Evolutionary conservation across 2,113 vertebrate species (phyloP).

Genomic region (Hemibagrus wyckioides): DNA sequence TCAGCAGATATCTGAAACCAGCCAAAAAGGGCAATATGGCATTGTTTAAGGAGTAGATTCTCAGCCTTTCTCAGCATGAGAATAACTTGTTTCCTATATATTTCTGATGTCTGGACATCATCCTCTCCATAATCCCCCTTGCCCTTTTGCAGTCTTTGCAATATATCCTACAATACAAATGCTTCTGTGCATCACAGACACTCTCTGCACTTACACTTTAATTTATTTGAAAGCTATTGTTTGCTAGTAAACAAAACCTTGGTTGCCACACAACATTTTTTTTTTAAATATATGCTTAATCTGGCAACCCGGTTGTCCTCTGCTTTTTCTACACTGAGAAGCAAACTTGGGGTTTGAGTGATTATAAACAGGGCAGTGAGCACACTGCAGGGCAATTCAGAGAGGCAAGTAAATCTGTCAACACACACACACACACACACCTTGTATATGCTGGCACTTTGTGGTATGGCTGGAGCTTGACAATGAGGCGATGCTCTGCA

Average conservation of each 20-base stretch:
- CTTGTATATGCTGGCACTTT: slow-evolving; percentile 70
- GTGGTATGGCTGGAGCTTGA: slow-evolving; percentile 58
- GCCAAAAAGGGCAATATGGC: background rate
- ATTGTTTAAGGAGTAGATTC: background rate
- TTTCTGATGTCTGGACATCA: background rate
- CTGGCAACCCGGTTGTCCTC: background rate
- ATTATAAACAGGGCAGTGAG: background rate
- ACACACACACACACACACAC: slow-evolving; percentile 50
- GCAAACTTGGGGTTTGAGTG: background rate
- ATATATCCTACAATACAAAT: background rate
- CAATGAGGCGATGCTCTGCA: slow-evolving; percentile 59
- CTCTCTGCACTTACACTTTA: background rate
- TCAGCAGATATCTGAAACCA: background rate
- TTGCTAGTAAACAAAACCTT: background rate
- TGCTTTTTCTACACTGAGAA: background rate
- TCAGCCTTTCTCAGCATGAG: background rate
- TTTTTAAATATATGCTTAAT: background rate
- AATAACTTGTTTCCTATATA: background rate
- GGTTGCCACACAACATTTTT: background rate
- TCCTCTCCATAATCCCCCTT: background rate
- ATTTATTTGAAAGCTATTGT: background rate
- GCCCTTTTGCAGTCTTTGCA: background rate
- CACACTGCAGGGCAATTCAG: background rate
- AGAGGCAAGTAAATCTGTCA: background rate
- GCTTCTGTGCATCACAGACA: background rate